Evolutionary conservation across 1,140 invertebrate genomes (phyloP).

Genomic region (Proctacanthus coquilletti): DNA sequence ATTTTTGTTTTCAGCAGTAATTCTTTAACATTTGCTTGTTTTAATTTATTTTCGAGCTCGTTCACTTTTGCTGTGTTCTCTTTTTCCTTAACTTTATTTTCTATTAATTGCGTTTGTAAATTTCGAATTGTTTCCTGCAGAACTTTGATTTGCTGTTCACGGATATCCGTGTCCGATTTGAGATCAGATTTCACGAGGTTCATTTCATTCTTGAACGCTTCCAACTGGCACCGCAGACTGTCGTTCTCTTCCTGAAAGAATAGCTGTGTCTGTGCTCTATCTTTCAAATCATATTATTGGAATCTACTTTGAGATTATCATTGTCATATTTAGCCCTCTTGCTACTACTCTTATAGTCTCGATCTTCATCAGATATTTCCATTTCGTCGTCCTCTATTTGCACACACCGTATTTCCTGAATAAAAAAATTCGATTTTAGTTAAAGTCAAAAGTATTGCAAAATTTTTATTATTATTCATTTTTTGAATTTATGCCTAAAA

Average conservation of each 20-base stretch:
- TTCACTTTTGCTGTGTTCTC: slow-evolving; percentile 44
- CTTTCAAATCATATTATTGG: neutral
- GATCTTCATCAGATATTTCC: slow-evolving; percentile 32
- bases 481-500: no score
- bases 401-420: slow-evolving; percentile 59
- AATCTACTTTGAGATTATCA: slow-evolving; percentile 20
- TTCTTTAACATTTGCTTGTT: slow-evolving; percentile 25
- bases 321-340: slow-evolving; percentile 24
- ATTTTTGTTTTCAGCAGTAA: slow-evolving; percentile 14
- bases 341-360: slow-evolving; percentile 17
- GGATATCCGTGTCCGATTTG: slow-evolving; percentile 33
- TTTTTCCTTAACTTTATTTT: slow-evolving; percentile 42
- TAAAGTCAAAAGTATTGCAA: no score
- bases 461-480: no score
- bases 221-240: slow-evolving; percentile 76
- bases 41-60: slow-evolving; percentile 38
- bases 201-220: slow-evolving; percentile 88
- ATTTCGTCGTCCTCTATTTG: slow-evolving; percentile 48
- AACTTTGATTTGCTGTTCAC: slow-evolving; percentile 31
- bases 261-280: neutral
- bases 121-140: slow-evolving; percentile 60
- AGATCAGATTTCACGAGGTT: slow-evolving; percentile 48
- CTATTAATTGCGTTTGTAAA: slow-evolving; percentile 60
- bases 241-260: slow-evolving; percentile 63
- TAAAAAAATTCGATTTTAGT: no score